Conservation (phyloP, 2,888 invertebrate species). For the Aporophyla nigra region DNA sequence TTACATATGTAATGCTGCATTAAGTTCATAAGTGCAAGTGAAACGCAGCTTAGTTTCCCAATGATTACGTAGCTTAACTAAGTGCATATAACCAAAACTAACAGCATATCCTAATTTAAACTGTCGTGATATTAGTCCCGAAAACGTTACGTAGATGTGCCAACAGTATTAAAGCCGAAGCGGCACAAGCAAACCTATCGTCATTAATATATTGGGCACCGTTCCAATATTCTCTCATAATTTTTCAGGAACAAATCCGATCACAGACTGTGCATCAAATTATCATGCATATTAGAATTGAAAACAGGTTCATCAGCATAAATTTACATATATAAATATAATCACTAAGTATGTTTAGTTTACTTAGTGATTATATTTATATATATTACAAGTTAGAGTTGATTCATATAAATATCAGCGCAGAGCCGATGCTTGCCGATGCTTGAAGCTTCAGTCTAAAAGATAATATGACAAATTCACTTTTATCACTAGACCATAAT, state of each 20-base stretch:
- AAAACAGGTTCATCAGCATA: neutral
- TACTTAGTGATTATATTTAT: too few species aligned
- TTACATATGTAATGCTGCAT: too few species aligned
- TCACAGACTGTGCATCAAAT: slow-evolving; percentile 14
- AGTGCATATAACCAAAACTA: neutral
- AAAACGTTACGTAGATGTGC: slow-evolving; percentile 21
- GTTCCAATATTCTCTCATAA: slow-evolving; percentile 18
- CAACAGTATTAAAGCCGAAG: slow-evolving; percentile 27
- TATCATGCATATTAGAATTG: neutral
- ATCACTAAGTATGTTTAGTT: too few species aligned
- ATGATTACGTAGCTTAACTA: neutral
- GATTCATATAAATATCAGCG: neutral
- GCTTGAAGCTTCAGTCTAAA: neutral
- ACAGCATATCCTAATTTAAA: neutral
- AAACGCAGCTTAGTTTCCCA: neutral
- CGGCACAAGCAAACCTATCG: slow-evolving; percentile 8
- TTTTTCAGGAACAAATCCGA: slow-evolving; percentile 1
- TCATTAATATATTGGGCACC: slow-evolving; percentile 27
- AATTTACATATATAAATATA: neutral
- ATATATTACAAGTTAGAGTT: neutral
- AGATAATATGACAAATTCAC: neutral
- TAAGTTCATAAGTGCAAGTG: too few species aligned
- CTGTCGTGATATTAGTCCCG: neutral
- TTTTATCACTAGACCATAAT: neutral
- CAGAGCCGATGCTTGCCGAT: neutral